A percentile compares a stretch with the other conserved stretches of the same genome.
Evolutionary conservation across 2,113 vertebrate genomes (phyloP).

Genomic region (Corythornis vintsioides): DNA sequence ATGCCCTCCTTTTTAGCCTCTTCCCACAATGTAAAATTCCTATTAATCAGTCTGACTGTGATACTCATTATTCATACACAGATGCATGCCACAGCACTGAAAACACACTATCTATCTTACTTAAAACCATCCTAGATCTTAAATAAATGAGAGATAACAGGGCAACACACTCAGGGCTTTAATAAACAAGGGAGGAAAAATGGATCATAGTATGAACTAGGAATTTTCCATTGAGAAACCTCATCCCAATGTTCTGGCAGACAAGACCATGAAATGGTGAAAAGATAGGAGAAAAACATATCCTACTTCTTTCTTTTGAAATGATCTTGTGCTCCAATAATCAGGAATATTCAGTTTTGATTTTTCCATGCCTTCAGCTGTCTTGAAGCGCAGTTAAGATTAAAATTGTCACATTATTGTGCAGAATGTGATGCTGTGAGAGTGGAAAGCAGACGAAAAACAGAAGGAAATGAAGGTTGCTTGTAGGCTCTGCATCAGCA

Average conservation of each 20-base stretch:
- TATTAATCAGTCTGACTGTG: not conserved
- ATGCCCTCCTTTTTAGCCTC: not conserved
- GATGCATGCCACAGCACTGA: not conserved
- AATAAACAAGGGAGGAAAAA: not conserved
- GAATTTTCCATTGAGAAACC: not conserved
- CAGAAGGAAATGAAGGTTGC: not conserved
- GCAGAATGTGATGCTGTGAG: not conserved
- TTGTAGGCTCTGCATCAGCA: not conserved
- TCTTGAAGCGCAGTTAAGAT: not conserved
- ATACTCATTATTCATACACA: conserved; percentile 41
- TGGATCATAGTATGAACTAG: not conserved
- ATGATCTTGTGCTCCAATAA: not conserved
- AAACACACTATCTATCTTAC: conserved; percentile 48
- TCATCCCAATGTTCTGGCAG: not conserved
- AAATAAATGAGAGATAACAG: conserved; percentile 8
- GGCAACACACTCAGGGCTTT: not conserved
- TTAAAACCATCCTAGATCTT: conserved; percentile 3
- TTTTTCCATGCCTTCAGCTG: not conserved
- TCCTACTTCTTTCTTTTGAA: not conserved
- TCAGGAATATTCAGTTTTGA: not conserved
- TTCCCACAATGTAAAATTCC: not conserved
- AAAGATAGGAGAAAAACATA: not conserved
- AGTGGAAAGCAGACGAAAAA: not conserved
- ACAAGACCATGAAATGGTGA: not conserved
- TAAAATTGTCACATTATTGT: not conserved